A percentile compares a stretch with the other conserved stretches of the same genome.
phyloP scores from a whole-genome alignment of 2,888 invertebrate species.

The Phymatocera aterrima region DNA sequence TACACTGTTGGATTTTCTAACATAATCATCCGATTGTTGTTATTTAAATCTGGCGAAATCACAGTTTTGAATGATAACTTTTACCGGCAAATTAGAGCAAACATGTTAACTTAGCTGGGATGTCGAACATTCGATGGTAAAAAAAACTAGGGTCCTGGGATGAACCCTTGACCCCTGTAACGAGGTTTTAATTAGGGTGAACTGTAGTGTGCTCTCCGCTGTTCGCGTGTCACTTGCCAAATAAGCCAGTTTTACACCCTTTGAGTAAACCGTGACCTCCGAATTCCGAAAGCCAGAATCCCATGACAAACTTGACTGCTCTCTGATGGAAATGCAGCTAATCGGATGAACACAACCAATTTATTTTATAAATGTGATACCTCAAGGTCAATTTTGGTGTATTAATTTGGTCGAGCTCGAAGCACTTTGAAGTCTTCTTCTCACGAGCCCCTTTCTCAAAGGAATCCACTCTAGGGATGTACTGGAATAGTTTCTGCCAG shows the following conservation, averaged over 20 bases:
- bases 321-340: no score
- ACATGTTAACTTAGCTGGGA: neutral
- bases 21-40: neutral
- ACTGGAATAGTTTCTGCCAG: no score
- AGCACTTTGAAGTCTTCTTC: no score
- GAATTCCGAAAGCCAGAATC: no score
- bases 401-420: no score
- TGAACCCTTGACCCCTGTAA: constrained; percentile 13
- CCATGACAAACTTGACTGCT: no score
- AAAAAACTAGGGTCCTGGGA: neutral
- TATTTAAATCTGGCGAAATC: neutral
- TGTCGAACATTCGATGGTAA: neutral
- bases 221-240: neutral
- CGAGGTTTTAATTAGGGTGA: constrained; percentile 5
- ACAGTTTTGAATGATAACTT: neutral
- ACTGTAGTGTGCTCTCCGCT: neutral
- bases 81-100: neutral
- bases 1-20: neutral
- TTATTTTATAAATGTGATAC: no score
- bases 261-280: neutral
- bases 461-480: no score
- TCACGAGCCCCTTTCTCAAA: no score
- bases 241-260: neutral
- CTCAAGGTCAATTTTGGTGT: no score
- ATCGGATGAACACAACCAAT: no score